A percentile compares a stretch with the other conserved stretches of the same genome.
Conservation (phyloP, 2,113 vertebrate species). For the Ictidomys tridecemlineatus region DNA sequence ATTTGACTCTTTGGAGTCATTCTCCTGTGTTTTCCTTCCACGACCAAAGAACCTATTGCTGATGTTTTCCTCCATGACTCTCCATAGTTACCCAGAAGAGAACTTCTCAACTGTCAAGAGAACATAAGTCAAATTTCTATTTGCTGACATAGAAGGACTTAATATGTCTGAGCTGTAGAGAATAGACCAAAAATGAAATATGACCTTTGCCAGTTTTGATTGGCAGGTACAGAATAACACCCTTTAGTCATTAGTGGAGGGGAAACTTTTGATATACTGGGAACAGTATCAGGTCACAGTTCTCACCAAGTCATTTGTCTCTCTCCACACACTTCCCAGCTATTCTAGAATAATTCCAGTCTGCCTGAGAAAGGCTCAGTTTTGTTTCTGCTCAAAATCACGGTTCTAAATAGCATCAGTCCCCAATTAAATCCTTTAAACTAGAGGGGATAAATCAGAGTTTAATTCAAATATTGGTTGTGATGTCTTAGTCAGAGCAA, state of each 20-base stretch:
- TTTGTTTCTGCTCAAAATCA: conserved; percentile 44
- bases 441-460: background rate
- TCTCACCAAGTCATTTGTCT: background rate
- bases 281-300: background rate
- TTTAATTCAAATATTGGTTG: background rate
- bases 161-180: background rate
- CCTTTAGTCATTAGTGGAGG: background rate
- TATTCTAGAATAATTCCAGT: conserved; percentile 23
- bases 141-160: background rate
- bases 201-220: conserved; percentile 6
- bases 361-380: background rate
- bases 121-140: background rate
- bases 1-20: background rate
- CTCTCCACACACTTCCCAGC: background rate
- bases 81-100: background rate
- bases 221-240: background rate
- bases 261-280: background rate
- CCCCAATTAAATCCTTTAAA: background rate
- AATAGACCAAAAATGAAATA: background rate
- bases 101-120: background rate
- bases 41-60: background rate
- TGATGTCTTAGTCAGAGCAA: background rate
- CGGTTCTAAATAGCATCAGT: background rate
- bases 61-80: background rate
- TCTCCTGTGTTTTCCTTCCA: conserved; percentile 24